phyloP scores from a whole-genome alignment of 2,797 vertebrate species.

The Gallinago solitaria region DNA sequence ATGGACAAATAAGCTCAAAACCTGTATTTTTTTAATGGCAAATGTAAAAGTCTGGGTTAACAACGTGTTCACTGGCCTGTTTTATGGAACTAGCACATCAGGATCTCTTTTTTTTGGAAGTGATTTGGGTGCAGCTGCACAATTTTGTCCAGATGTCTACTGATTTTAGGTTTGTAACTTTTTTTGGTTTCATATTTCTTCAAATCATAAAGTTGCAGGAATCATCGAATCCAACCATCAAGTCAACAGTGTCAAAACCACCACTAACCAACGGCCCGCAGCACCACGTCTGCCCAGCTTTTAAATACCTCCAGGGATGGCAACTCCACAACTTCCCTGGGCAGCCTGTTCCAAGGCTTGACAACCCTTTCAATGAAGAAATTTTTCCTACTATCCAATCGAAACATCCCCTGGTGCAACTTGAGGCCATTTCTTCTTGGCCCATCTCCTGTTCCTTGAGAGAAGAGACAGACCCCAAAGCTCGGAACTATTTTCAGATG shows the following conservation, averaged over 20 bases:
- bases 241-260: background rate
- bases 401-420: background rate
- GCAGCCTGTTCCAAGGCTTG: background rate
- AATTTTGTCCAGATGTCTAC: background rate
- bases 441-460: background rate
- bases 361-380: background rate
- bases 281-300: background rate
- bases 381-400: background rate
- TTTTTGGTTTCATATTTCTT: background rate
- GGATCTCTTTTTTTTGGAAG: background rate
- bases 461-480: background rate
- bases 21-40: background rate
- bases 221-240: background rate
- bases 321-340: background rate
- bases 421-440: background rate
- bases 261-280: background rate
- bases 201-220: too few species aligned
- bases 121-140: background rate
- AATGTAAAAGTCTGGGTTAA: background rate
- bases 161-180: background rate
- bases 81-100: background rate
- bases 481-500: background rate
- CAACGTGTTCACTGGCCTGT: background rate
- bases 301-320: background rate
- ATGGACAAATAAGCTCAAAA: background rate